Evolutionary conservation across 2,888 invertebrate genomes (phyloP), one percentile per base, ranked within the genome.

Genomic region (Xestobium rufovillosum): DNA sequence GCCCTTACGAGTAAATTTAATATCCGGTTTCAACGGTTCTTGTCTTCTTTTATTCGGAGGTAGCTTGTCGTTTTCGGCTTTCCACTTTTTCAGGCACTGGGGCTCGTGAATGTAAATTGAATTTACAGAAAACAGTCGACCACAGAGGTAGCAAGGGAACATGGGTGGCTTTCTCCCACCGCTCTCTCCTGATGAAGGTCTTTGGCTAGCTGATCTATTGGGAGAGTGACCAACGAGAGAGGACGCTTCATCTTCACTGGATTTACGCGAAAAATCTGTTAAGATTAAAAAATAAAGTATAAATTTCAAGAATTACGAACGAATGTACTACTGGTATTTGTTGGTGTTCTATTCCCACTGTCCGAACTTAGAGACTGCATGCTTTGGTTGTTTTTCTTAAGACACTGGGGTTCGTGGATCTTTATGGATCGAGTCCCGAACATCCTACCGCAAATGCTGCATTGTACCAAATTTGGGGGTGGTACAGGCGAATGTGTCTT

Each of bases 321-420:
- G n/a, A n/a, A n/a, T n/a, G n/a, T n/a, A n/a, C n/a, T n/a, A n/a
- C n/a, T n/a, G n/a, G n/a, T n/a, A n/a, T n/a, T n/a, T n/a, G n/a
- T n/a, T n/a, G n/a, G n/a, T n/a, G n/a, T n/a, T n/a, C n/a, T n/a
- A n/a, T n/a, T n/a, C n/a, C n/a, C n/a, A n/a, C n/a, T n/a, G n/a
- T n/a, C n/a, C n/a, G n/a, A n/a, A n/a, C n/a, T n/a, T n/a, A n/a
- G n/a, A n/a, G n/a, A n/a, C n/a, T n/a, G n/a, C n/a, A n/a, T n/a
- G n/a, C n/a, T n/a, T n/a, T n/a, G n/a, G n/a, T 60, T 57, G 4
- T 63, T 58, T 50, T 77, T 78, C 49, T 73, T 71, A 36, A 78
- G 55, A 52, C 82, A 83, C 52, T 79, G 76, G 2, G 78, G 77
- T 53, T 80, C 78, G 57, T 82, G 81, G 42, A 79, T 76, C 34